phyloP scores from a whole-genome alignment of 2,888 invertebrate species.

The Xestia sexstrigata region DNA sequence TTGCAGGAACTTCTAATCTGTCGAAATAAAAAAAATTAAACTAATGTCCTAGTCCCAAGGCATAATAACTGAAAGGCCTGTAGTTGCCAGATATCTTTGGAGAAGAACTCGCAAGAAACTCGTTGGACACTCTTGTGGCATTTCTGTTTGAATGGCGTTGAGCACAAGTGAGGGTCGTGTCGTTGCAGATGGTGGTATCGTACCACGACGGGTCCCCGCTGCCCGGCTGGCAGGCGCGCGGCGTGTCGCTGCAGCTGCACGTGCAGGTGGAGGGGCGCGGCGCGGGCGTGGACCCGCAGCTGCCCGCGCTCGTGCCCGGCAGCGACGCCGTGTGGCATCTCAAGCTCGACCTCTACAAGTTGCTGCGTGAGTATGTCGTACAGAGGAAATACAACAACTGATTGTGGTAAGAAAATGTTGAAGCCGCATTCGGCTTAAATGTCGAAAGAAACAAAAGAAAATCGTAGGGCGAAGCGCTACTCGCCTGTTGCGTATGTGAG shows the following conservation, averaged over 20 bases:
- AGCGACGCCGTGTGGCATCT: constrained; percentile 95
- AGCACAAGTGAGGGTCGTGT: fast-evolving
- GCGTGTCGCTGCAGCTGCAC: constrained; percentile 92
- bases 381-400: too few relatives aligned
- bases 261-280: constrained; percentile 92
- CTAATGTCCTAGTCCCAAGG: too few relatives aligned
- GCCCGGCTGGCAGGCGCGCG: constrained; percentile 91
- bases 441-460: too few relatives aligned
- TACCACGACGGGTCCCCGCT: constrained; percentile 97
- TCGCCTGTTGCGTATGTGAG: background rate
- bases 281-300: constrained; percentile 91
- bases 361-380: constrained; percentile 86
- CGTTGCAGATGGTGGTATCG: constrained; percentile 94
- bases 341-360: constrained; percentile 93
- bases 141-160: background rate
- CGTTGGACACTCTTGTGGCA: background rate
- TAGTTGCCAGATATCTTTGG: background rate
- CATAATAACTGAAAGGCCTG: too few relatives aligned
- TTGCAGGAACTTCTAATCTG: background rate
- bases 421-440: too few relatives aligned
- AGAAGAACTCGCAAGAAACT: background rate
- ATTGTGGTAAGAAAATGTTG: too few relatives aligned
- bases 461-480: too few relatives aligned
- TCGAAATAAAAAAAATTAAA: background rate
- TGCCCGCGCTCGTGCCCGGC: constrained; percentile 92